Evolutionary conservation across 2,113 vertebrate genomes (phyloP), one percentile per base, ranked within the genome.

Genomic region (Trichomycterus rosablanca): DNA sequence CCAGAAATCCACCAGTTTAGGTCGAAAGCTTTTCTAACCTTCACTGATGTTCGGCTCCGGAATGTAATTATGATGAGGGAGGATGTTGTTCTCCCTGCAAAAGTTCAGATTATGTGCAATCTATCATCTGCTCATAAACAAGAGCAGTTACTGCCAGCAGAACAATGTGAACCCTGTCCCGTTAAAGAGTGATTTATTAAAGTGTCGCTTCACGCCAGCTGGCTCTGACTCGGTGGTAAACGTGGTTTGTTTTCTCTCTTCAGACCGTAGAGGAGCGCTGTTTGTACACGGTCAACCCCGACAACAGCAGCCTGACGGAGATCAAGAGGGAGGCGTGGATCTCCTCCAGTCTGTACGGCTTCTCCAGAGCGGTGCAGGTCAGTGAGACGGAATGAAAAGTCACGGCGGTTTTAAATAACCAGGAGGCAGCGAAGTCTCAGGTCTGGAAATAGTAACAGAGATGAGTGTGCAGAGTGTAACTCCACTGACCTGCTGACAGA

Each of bases 311-410:
- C 86, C 95, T 93, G 91, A 98, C 95, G 0, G 89, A 96, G 78
- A 88, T 98, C 69, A 89, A 86, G 72, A 87, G 95, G 70, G 93
- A 98, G 70, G 96, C 93, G 72, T 94, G 95, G 93, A 91, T 98
- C 61, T 93, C 96, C 26, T 95, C 96, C 63, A 92, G 81, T 44
- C 79, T 97, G 0, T 95, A 89, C 44, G 96, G 96, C 0, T 88
- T 98, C 66, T 92, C 92, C 4, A 89, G 91, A 77, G 92, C 91
- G 15, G 83, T 98, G 79, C 96, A 98, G 93, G 96, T 97, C 59
- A 87, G 84, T 8, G 37, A 45, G n/a, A 28, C 53, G 65, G 72
- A 57, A 5, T 10, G 7, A 1, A 59, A 1, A 6, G n/a, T n/a
- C n/a, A n/a, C n/a, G n/a, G n/a, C n/a, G n/a, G n/a, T n/a, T n/a